phyloP scores from a whole-genome alignment of 2,113 vertebrate genomes.

The Silurus glanis region DNA sequence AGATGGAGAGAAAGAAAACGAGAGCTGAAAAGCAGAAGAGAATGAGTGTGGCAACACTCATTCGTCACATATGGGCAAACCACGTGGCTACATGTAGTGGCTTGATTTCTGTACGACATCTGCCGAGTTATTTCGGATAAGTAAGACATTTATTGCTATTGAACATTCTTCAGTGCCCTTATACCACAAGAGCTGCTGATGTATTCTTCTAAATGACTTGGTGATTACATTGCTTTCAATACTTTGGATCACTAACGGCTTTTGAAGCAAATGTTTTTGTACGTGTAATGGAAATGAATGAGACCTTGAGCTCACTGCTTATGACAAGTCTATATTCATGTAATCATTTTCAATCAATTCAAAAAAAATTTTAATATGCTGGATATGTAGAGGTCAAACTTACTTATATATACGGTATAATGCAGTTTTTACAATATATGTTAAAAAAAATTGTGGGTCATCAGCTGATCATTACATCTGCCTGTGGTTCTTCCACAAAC shows the following conservation, averaged over 20 bases:
- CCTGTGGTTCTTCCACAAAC: neutral
- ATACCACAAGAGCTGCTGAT: neutral
- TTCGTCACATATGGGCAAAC: slow-evolving; percentile 43
- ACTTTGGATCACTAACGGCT: neutral
- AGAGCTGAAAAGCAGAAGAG: slow-evolving; percentile 4
- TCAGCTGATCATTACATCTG: neutral
- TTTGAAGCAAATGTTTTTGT: neutral
- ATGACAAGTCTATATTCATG: neutral
- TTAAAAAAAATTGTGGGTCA: neutral
- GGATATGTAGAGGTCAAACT: neutral
- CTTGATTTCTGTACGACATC: slow-evolving; percentile 47
- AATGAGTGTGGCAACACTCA: slow-evolving; percentile 12
- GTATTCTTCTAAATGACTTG: neutral
- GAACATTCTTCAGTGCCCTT: neutral
- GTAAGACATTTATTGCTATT: slow-evolving; percentile 29
- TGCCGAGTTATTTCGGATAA: slow-evolving; percentile 47
- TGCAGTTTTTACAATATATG: neutral
- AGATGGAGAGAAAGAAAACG: slow-evolving; percentile 13
- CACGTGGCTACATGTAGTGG: slow-evolving; percentile 37
- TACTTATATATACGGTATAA: neutral
- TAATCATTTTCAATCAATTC: neutral
- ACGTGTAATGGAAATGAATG: neutral
- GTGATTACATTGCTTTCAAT: neutral
- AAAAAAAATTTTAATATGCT: neutral
- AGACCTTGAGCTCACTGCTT: no score